Evolutionary conservation across 2,797 vertebrate genomes (phyloP).

Genomic region (Mormyrops boulengeri): DNA sequence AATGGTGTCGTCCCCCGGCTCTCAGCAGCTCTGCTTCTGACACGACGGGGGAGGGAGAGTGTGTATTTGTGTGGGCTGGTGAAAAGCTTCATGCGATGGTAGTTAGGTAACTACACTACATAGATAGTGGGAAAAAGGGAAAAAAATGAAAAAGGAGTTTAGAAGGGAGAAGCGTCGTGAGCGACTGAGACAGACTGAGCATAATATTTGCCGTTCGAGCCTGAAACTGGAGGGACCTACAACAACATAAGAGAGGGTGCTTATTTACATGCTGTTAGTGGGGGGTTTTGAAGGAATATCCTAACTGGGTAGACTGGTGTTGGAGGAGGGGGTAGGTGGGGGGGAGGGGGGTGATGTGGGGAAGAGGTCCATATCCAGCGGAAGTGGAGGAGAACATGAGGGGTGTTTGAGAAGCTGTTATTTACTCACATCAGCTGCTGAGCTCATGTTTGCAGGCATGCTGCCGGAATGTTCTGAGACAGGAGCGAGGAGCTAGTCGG

Average conservation of each 20-base stretch:
- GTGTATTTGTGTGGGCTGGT: conserved; percentile 41
- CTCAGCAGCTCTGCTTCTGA: conserved; percentile 24
- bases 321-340: not conserved
- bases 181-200: not conserved
- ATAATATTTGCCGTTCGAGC: conserved; percentile 20
- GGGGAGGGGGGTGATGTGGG: conserved; percentile 12
- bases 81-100: conserved; percentile 41
- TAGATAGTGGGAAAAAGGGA: conserved; percentile 22
- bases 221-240: conserved; percentile 9
- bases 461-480: conserved; percentile 24
- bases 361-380: conserved; percentile 26
- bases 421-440: conserved; percentile 32
- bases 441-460: conserved; percentile 28
- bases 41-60: conserved; percentile 23
- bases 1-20: conserved; percentile 32
- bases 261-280: conserved; percentile 11
- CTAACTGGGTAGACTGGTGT: not conserved
- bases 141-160: conserved; percentile 28
- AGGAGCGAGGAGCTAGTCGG: conserved; percentile 22
- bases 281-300: conserved; percentile 20
- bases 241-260: not conserved
- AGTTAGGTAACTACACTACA: conserved; percentile 48
- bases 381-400: conserved; percentile 30
- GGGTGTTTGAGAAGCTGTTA: conserved; percentile 39
- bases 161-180: conserved; percentile 23